phyloP scores from a whole-genome alignment of 1,140 invertebrate genomes.

The Anastatus disparis region DNA sequence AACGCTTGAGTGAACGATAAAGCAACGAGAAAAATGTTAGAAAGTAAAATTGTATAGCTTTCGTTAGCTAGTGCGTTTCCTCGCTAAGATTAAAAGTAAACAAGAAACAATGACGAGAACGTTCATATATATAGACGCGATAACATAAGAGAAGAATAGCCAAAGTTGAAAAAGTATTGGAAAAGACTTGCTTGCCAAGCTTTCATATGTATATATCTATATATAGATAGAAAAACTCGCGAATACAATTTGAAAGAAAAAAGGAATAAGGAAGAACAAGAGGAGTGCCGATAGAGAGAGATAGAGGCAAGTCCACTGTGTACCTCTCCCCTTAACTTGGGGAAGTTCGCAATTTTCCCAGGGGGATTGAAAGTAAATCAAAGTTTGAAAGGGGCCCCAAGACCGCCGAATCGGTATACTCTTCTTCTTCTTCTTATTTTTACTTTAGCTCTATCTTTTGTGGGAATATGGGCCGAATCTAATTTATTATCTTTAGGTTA shows the following conservation, averaged over 20 bases:
- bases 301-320: background rate
- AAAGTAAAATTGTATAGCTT: constrained; percentile 41
- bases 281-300: background rate
- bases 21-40: background rate
- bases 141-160: constrained; percentile 38
- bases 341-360: constrained; percentile 39
- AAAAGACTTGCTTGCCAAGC: background rate
- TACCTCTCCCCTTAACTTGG: no score
- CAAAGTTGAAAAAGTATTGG: constrained; percentile 10
- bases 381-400: constrained; percentile 46
- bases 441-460: background rate
- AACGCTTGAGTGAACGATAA: constrained; percentile 22
- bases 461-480: constrained; percentile 38
- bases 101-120: constrained; percentile 47
- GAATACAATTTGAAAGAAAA: background rate
- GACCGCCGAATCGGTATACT: no score
- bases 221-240: background rate
- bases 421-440: no score
- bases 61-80: constrained; percentile 41
- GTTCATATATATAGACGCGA: no score
- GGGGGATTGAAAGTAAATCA: constrained; percentile 46
- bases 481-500: constrained; percentile 49
- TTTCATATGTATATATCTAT: background rate
- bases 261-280: background rate
- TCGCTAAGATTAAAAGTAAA: constrained; percentile 52